Base-by-base conservation (phyloP, 2,888 invertebrate genomes). In the Danaus chrysippus region DNA sequence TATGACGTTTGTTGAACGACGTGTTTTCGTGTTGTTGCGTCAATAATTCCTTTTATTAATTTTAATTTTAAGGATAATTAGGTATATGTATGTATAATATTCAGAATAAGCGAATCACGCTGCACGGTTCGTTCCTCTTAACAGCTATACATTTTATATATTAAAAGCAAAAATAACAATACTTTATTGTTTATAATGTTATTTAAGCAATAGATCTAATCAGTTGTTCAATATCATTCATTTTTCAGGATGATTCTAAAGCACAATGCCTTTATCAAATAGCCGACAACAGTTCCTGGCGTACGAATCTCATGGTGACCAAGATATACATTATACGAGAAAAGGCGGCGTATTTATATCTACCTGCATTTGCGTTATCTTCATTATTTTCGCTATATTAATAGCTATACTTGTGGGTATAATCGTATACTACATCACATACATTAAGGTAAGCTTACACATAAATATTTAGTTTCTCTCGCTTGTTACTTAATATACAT, bases 311-410 rank as follows among this genome's bases (percentile, higher is more conserved):
- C 91, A 92, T 42, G 79, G 82, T 9, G 77, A 89, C 54, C 92
- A 90, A 67, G 91, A 92, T 63, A 92, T 93, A 54, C 90, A 92
- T 56, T 93, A 93, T 75, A 91, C 91, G 65, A 84, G 93, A 68
- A 91, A 87, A 65, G 93, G 93, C 11, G 94, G 94, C 44, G 88
- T 93, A 70, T 94, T 93, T 73, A 86, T 94, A 19, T 92, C 93
- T 49, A 92, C 92, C 63, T 93, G 92, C 72, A 92, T 93, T n/a
- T 92, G 92, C 69, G 76, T 91, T 23, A 76, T 76, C 49, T 84
- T 87, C 59, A 71, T 91, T 3, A 68, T 91, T 34, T 77, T 82
- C 42, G 84, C 89, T 0, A 75, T 87, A 2, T 55, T 86, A 3
- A 70, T 83, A 10, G 86, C 87, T 46, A 76, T 78, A 12, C 75